These are phyloP conservation scores for Sipha maydis DNA, from an alignment of 2,888 invertebrate genomes.

Conservation along the genomic window DNA sequence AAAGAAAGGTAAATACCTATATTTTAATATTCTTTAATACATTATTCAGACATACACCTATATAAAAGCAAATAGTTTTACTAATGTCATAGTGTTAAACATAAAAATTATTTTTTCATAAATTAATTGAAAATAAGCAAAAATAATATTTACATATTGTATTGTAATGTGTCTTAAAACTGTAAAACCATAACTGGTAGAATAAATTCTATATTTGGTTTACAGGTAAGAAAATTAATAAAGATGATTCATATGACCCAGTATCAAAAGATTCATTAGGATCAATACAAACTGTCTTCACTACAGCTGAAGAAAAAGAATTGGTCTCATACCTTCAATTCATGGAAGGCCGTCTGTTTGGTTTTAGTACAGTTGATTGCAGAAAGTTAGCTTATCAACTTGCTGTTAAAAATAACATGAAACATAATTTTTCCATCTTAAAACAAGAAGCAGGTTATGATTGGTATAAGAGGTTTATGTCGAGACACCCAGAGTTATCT, in stretches of 20 bases:
- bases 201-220: too few relatives aligned
- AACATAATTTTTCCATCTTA: neutral
- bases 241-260: neutral
- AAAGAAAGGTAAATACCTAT: neutral
- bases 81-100: neutral
- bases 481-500: conserved; percentile 64
- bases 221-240: neutral
- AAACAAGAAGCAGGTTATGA: neutral
- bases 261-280: neutral
- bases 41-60: neutral
- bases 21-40: too few relatives aligned
- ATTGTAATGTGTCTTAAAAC: too few relatives aligned
- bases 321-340: neutral
- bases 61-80: neutral
- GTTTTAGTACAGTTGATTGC: conserved; percentile 3
- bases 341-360: neutral
- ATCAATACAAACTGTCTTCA: neutral
- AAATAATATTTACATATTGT: too few relatives aligned
- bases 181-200: too few relatives aligned
- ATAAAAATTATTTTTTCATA: neutral
- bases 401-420: neutral
- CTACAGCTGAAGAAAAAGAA: neutral
- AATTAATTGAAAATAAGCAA: too few relatives aligned
- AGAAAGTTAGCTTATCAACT: neutral
- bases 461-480: conserved; percentile 28